These are phyloP conservation scores for Lepidonotus clava DNA, from an alignment of 2,888 invertebrate species.

Conservation along the genomic window DNA sequence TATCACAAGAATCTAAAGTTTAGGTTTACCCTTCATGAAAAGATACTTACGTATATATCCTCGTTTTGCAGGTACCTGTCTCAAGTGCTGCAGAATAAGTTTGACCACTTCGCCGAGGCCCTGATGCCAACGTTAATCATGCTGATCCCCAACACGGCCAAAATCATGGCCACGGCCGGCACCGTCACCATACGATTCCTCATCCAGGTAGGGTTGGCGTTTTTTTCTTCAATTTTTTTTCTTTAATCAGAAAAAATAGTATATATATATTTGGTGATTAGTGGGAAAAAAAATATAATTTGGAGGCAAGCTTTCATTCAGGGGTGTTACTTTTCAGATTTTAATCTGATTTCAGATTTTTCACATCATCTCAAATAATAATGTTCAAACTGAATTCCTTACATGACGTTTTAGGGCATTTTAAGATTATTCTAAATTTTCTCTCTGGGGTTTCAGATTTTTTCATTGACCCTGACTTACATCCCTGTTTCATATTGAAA, in stretches of 20 bases:
- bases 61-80: slow-evolving; percentile 87
- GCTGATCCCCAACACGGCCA: slow-evolving; percentile 96
- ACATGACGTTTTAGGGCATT: too few relatives aligned
- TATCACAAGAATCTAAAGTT: too few relatives aligned
- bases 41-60: too few relatives aligned
- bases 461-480: too few relatives aligned
- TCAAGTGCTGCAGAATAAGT: slow-evolving; percentile 89
- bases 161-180: slow-evolving; percentile 95
- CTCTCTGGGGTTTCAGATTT: too few relatives aligned
- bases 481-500: too few relatives aligned
- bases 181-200: slow-evolving; percentile 93
- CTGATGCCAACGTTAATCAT: slow-evolving; percentile 91
- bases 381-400: too few relatives aligned
- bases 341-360: too few relatives aligned
- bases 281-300: not conserved
- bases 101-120: slow-evolving; percentile 92
- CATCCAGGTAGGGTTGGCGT: slow-evolving; percentile 85
- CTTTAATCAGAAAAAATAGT: not conserved
- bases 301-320: not conserved
- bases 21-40: too few relatives aligned
- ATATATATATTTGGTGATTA: not conserved
- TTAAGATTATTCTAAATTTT: too few relatives aligned
- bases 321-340: too few relatives aligned
- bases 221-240: not conserved
- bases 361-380: too few relatives aligned